Evolutionary conservation across 2,797 vertebrate genomes (phyloP).

Genomic region (Oceanodroma leucorhoa): DNA sequence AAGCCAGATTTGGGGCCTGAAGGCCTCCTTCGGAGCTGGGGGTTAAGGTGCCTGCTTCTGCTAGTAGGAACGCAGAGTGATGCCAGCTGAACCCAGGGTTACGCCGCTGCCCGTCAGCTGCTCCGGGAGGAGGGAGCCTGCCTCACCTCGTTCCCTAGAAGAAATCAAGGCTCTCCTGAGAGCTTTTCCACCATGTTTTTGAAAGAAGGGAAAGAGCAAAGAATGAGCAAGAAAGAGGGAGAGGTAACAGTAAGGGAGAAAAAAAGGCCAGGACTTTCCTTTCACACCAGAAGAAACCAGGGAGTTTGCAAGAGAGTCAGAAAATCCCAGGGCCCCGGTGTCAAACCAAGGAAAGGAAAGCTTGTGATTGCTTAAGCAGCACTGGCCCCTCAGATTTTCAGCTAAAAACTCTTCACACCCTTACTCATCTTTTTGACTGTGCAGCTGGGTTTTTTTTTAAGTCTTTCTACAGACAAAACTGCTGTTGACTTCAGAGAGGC

Average conservation of each 20-base stretch:
- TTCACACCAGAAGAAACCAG: neutral
- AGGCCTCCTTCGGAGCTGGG: neutral
- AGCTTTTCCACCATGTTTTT: neutral
- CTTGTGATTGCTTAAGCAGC: neutral
- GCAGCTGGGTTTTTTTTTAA: neutral
- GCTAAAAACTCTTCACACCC: neutral
- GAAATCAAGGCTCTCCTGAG: neutral
- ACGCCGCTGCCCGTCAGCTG: neutral
- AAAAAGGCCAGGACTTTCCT: neutral
- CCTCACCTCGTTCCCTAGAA: neutral
- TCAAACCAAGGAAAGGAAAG: slow-evolving; percentile 14
- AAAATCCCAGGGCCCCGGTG: neutral
- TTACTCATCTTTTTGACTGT: neutral
- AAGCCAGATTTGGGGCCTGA: neutral
- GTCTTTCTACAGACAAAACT: neutral
- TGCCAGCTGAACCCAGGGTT: neutral
- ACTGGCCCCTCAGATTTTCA: neutral
- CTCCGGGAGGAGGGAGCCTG: neutral
- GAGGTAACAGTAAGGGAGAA: neutral
- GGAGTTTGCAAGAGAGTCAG: neutral
- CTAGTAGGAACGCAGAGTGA: neutral
- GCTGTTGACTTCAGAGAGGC: neutral
- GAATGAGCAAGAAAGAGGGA: neutral
- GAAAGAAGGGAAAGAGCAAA: neutral
- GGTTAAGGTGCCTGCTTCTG: neutral